Evolutionary conservation across 1,140 invertebrate genomes (phyloP).

Genomic region (Zaprionus ghesquierei): DNA sequence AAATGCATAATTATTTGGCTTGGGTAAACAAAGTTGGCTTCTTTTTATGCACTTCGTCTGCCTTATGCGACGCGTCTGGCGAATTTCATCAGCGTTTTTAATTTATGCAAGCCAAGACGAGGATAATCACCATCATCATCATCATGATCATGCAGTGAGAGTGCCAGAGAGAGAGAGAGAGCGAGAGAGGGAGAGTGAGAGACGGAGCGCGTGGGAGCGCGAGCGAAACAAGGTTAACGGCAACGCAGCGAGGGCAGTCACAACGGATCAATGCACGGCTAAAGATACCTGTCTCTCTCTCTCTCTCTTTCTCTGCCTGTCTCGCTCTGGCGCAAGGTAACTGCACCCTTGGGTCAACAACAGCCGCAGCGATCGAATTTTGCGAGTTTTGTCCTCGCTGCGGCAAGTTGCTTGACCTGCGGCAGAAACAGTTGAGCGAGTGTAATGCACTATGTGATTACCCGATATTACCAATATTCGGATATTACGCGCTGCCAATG

Average conservation of each 20-base stretch:
- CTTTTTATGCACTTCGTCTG: slow-evolving; percentile 9
- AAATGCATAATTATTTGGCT: slow-evolving; percentile 61
- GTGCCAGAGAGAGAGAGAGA: background rate
- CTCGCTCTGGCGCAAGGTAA: slow-evolving; percentile 57
- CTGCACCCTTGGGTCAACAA: slow-evolving; percentile 78
- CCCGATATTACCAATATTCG: background rate
- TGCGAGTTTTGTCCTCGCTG: slow-evolving; percentile 38
- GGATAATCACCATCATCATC: slow-evolving; percentile 1
- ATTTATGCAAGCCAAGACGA: slow-evolving; percentile 59
- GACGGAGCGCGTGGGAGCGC: background rate
- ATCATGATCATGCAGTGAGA: background rate
- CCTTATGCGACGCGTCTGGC: slow-evolving; percentile 66
- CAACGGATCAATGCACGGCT: slow-evolving; percentile 60
- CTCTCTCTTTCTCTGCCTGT: background rate
- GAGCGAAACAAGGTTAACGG: slow-evolving; percentile 54
- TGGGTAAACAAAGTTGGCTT: slow-evolving; percentile 22
- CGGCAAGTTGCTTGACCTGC: slow-evolving; percentile 70
- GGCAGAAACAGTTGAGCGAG: slow-evolving; percentile 5
- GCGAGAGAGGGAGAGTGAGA: background rate
- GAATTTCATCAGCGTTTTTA: slow-evolving; percentile 80
- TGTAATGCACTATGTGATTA: slow-evolving; percentile 62
- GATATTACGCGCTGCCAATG: no score
- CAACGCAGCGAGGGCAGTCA: slow-evolving; percentile 50
- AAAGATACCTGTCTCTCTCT: background rate
- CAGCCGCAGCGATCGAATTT: background rate